Percentiles rank a stretch among this genome's conserved stretches.
Conservation (phyloP, 2,797 vertebrate species). For the Hydrolagus colliei region DNA sequence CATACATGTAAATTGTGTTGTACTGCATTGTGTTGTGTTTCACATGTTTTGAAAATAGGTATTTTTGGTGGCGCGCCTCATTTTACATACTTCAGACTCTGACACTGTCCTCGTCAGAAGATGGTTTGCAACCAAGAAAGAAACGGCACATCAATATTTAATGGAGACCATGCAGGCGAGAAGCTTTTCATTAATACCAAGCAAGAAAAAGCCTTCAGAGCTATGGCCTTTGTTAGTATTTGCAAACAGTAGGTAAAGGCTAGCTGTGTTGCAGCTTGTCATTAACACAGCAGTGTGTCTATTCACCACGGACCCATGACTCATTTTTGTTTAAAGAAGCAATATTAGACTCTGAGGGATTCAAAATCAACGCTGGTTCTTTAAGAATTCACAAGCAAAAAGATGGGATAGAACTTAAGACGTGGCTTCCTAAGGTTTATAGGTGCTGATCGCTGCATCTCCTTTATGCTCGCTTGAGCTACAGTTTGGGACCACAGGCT, state of each 20-base stretch:
- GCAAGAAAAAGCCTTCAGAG: neutral
- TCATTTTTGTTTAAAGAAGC: neutral
- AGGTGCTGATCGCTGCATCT: neutral
- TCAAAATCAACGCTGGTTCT: slow-evolving; percentile 13
- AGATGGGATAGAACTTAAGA: neutral
- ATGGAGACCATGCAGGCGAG: neutral
- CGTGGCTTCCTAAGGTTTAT: neutral
- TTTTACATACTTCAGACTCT: neutral
- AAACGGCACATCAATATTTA: neutral
- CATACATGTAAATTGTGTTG: too few relatives aligned
- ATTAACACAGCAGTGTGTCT: slow-evolving; percentile 10
- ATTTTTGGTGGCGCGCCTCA: neutral
- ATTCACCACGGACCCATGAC: neutral
- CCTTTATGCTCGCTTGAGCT: neutral
- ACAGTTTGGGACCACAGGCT: neutral
- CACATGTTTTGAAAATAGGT: neutral
- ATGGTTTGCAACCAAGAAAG: neutral
- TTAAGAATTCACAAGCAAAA: neutral
- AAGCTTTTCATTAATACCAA: neutral
- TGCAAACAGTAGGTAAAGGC: neutral
- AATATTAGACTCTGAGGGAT: neutral
- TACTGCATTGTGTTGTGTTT: too few relatives aligned
- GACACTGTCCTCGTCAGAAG: neutral
- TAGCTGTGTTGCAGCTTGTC: neutral
- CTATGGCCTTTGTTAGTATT: slow-evolving; percentile 13